phyloP scores from a whole-genome alignment of 2,113 vertebrate species.

The Bos javanicus region DNA sequence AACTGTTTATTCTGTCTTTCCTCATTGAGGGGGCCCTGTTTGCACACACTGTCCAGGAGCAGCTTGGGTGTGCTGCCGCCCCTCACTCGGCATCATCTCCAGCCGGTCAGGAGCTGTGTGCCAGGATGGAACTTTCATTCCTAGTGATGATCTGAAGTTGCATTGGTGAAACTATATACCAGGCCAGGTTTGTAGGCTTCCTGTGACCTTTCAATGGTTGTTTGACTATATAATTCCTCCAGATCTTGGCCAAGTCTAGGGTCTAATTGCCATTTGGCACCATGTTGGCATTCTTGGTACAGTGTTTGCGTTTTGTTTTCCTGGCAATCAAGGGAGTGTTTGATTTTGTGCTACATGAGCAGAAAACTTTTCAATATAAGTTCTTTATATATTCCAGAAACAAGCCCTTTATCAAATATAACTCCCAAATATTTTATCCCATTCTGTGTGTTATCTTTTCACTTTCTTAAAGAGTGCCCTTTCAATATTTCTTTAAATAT shows the following conservation, averaged over 20 bases:
- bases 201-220: neutral
- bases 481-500: neutral
- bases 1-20: neutral
- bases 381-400: neutral
- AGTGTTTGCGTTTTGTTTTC: neutral
- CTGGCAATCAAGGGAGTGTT: neutral
- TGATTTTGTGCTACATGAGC: neutral
- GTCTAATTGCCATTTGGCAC: neutral
- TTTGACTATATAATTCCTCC: neutral
- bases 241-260: neutral
- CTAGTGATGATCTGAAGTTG: neutral
- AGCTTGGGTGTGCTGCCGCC: neutral
- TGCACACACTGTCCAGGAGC: neutral
- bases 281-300: neutral
- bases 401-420: neutral
- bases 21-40: neutral
- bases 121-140: neutral
- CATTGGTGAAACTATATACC: neutral
- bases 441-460: neutral
- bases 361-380: neutral
- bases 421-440: neutral
- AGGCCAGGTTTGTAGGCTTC: neutral
- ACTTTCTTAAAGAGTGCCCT: neutral
- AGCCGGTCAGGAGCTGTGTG: neutral
- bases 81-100: neutral